A percentile compares a stretch with the other conserved stretches of the same genome.
These are phyloP conservation scores for Alcedo quadribrachys DNA, from an alignment of 2,797 vertebrate species.

Conservation along the genomic window DNA sequence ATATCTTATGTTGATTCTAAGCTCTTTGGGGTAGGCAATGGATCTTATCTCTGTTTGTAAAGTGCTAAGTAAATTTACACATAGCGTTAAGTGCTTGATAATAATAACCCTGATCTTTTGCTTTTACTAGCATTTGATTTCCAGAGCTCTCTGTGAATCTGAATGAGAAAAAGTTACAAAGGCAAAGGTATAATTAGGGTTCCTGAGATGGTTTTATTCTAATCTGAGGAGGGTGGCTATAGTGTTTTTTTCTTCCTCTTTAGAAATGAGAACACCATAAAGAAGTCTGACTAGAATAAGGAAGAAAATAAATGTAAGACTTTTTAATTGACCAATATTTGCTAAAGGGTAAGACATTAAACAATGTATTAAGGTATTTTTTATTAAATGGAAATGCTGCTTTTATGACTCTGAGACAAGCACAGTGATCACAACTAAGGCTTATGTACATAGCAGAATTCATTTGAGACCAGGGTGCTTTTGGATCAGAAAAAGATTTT, in stretches of 20 bases:
- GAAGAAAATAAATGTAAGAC: not conserved
- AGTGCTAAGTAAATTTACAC: conserved; percentile 18
- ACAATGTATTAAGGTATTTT: not conserved
- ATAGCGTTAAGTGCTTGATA: not conserved
- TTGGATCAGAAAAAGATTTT: not conserved
- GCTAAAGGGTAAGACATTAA: not conserved
- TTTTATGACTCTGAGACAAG: not conserved
- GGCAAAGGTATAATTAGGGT: not conserved
- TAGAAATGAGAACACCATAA: not conserved
- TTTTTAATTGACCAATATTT: not conserved
- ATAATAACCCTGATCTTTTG: not conserved
- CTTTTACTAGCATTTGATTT: not conserved
- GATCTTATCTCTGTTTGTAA: conserved; percentile 17
- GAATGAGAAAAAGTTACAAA: not conserved
- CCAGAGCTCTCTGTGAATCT: not conserved
- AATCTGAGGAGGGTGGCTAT: not conserved
- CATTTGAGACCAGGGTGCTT: not conserved
- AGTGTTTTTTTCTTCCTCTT: not conserved
- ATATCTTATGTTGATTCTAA: not conserved
- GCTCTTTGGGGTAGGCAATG: not conserved
- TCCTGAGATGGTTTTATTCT: not conserved
- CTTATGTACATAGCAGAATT: not conserved
- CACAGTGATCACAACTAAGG: not conserved
- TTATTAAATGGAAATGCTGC: not conserved
- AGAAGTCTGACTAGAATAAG: not conserved